These are phyloP conservation scores for Paramacrobiotus metropolitanus DNA, from an alignment of 1,140 invertebrate genomes.

Conservation along the genomic window DNA sequence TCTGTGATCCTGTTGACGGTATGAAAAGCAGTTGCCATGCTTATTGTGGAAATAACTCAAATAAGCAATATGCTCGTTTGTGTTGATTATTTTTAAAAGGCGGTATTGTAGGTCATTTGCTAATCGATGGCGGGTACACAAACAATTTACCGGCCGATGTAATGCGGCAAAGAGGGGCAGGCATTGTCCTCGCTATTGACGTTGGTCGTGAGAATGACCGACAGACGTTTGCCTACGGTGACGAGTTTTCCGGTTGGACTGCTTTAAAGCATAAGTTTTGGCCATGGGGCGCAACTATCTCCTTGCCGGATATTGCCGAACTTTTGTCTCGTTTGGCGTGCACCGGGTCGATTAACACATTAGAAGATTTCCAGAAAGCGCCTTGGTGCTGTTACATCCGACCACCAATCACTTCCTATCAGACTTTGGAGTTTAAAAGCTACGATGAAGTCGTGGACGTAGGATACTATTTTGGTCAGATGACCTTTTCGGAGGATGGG, in stretches of 20 bases:
- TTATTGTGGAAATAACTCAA: too few relatives aligned
- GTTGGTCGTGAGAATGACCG: constrained; percentile 92
- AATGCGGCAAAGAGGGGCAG: constrained; percentile 62
- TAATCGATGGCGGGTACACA: not conserved
- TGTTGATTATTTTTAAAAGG: too few relatives aligned
- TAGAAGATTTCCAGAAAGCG: constrained; percentile 86
- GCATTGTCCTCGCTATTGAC: constrained; percentile 86
- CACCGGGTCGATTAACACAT: constrained; percentile 83
- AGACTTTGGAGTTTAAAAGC: constrained; percentile 83
- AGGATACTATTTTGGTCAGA: not conserved
- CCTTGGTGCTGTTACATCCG: constrained; percentile 96
- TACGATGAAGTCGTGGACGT: constrained; percentile 47
- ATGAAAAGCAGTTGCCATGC: constrained; percentile 29
- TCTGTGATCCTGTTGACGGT: constrained; percentile 91
- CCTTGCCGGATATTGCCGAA: constrained; percentile 69
- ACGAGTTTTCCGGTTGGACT: constrained; percentile 93
- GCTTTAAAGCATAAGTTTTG: constrained; percentile 83
- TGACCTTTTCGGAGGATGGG: not conserved
- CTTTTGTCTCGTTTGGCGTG: constrained; percentile 92
- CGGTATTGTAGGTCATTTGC: not conserved
- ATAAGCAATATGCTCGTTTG: too few relatives aligned
- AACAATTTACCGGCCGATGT: constrained; percentile 52
- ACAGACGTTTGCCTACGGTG: constrained; percentile 79
- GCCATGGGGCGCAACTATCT: constrained; percentile 44
- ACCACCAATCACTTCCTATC: constrained; percentile 88